Percentiles rank a stretch among this genome's conserved stretches.
phyloP scores from a whole-genome alignment of 2,888 invertebrate species.

The Hyles lineata region DNA sequence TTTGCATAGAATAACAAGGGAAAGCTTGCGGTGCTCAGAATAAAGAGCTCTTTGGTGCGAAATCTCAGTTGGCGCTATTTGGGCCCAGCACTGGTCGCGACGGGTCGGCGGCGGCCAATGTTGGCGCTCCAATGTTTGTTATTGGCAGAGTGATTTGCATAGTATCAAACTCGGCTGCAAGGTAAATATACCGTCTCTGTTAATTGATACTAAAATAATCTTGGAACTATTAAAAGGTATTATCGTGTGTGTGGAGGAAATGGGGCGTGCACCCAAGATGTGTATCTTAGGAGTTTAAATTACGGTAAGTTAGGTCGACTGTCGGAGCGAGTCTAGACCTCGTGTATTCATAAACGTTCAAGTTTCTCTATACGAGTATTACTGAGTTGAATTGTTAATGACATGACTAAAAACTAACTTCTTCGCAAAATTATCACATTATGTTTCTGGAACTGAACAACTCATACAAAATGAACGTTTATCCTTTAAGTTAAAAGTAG shows the following conservation, averaged over 20 bases:
- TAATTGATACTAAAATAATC: conserved; percentile 28
- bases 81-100: conserved; percentile 59
- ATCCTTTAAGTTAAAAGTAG: too few species aligned
- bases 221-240: conserved; percentile 27
- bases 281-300: conserved; percentile 25
- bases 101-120: conserved; percentile 15
- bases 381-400: conserved; percentile 14
- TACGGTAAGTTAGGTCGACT: conserved; percentile 27
- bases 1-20: conserved; percentile 83
- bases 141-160: conserved; percentile 30
- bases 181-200: conserved; percentile 23
- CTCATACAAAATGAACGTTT: too few species aligned
- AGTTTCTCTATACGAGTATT: conserved; percentile 8
- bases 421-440: background rate
- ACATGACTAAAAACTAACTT: background rate
- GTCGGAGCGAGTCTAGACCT: conserved; percentile 7
- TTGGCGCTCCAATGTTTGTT: conserved; percentile 28
- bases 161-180: conserved; percentile 26
- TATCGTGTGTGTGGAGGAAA: conserved; percentile 24
- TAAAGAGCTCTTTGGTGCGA: conserved; percentile 59
- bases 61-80: conserved; percentile 62
- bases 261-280: conserved; percentile 19
- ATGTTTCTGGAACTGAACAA: too few species aligned
- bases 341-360: conserved; percentile 12
- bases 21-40: conserved; percentile 63